Percentiles rank a stretch among this genome's conserved stretches.
These are phyloP conservation scores for Lanius ludovicianus DNA, from an alignment of 2,113 vertebrate species.

Conservation along the genomic window DNA sequence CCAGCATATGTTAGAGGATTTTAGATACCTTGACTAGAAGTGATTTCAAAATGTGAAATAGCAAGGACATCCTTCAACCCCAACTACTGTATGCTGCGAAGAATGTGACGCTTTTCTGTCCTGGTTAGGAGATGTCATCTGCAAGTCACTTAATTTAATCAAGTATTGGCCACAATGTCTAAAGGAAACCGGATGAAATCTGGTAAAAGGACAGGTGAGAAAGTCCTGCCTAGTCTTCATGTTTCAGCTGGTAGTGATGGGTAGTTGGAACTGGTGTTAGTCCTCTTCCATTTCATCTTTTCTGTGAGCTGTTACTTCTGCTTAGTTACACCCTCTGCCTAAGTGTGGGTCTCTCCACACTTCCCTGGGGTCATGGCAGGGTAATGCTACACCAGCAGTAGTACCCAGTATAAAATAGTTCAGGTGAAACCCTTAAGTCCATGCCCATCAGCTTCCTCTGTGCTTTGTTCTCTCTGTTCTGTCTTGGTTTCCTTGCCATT, in stretches of 20 bases:
- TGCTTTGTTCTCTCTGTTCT: not conserved
- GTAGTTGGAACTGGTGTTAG: not conserved
- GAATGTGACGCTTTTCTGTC: not conserved
- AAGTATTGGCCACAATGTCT: not conserved
- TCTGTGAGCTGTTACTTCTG: not conserved
- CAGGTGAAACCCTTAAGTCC: not conserved
- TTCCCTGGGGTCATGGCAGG: not conserved
- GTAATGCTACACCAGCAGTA: not conserved
- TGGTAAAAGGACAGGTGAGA: not conserved
- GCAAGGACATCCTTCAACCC: not conserved
- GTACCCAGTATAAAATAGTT: not conserved
- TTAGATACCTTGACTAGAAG: not conserved
- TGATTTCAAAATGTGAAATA: not conserved
- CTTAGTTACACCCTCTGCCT: not conserved
- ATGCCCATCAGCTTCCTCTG: fast-evolving
- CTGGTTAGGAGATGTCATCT: not conserved
- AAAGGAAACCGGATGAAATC: not conserved
- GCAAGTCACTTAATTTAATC: not conserved
- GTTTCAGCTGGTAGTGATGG: not conserved
- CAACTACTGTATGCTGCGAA: not conserved
- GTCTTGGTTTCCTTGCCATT: not conserved
- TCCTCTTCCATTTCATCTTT: not conserved
- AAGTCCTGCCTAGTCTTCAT: not conserved
- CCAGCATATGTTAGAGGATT: not conserved
- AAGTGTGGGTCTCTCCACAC: not conserved